These are phyloP conservation scores for Andrena marginata DNA, from an alignment of 2,888 invertebrate genomes.

Conservation along the genomic window DNA sequence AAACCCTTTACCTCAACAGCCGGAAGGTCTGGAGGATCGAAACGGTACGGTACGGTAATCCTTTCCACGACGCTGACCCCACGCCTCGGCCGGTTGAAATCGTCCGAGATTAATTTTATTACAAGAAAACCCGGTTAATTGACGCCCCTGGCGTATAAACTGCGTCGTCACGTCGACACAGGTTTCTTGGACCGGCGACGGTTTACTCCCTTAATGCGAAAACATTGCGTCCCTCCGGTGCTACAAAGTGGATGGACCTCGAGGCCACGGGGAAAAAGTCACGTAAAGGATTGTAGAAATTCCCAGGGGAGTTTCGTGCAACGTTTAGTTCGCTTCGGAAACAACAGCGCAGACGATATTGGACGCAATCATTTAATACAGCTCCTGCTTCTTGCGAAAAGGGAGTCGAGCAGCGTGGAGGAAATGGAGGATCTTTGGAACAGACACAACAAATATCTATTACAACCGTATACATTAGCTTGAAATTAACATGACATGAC, in stretches of 20 bases:
- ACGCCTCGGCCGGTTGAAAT: slow-evolving; percentile 44
- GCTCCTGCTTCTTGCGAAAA: slow-evolving; percentile 62
- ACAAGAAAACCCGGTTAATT: slow-evolving; percentile 76
- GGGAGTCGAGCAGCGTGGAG: neutral
- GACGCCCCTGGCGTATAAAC: slow-evolving; percentile 76
- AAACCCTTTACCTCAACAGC: neutral
- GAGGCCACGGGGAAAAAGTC: slow-evolving; percentile 63
- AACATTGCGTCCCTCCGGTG: slow-evolving; percentile 73
- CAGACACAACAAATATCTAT: neutral
- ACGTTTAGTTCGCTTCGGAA: slow-evolving; percentile 62
- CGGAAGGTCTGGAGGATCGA: neutral
- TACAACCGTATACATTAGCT: neutral
- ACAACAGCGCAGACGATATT: slow-evolving; percentile 69
- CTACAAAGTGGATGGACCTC: slow-evolving; percentile 45
- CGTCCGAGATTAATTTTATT: slow-evolving; percentile 74
- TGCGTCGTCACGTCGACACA: slow-evolving; percentile 58
- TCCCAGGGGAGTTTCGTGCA: slow-evolving; percentile 72
- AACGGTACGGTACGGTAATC: slow-evolving; percentile 20
- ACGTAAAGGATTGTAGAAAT: slow-evolving; percentile 79
- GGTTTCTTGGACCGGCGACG: slow-evolving; percentile 58
- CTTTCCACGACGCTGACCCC: slow-evolving; percentile 35
- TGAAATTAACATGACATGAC: neutral
- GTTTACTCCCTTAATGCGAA: slow-evolving; percentile 77
- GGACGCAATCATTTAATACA: slow-evolving; percentile 80
- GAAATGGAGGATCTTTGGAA: neutral